phyloP scores from a whole-genome alignment of 2,113 vertebrate genomes.

The Otis tarda region DNA sequence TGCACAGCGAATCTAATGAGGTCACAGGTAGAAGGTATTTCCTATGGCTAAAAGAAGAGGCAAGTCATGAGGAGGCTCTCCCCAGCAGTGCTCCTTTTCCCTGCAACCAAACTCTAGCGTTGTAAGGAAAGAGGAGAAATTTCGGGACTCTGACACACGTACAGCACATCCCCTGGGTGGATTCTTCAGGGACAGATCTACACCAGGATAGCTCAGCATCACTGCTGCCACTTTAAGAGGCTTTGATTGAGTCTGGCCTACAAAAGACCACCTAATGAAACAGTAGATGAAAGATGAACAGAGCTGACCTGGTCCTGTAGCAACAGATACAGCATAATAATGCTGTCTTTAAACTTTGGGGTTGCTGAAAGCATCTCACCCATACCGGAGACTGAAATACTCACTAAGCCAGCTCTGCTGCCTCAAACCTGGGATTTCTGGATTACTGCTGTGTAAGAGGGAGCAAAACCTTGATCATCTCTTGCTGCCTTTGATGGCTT shows the following conservation, averaged over 20 bases:
- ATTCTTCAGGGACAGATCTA: not conserved
- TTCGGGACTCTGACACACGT: not conserved
- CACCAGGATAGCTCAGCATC: not conserved
- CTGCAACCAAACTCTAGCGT: not conserved
- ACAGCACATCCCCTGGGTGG: not conserved
- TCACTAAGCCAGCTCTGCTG: not conserved
- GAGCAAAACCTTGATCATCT: not conserved
- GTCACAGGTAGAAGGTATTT: not conserved
- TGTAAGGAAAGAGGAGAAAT: not conserved
- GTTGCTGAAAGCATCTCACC: not conserved
- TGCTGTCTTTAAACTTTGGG: not conserved
- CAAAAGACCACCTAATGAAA: constrained; percentile 26
- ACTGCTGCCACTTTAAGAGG: not conserved
- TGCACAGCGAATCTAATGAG: not conserved
- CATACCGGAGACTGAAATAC: not conserved
- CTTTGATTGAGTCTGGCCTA: not conserved
- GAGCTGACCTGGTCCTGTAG: constrained; percentile 1
- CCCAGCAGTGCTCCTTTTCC: not conserved
- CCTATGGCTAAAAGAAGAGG: not conserved
- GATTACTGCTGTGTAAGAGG: not conserved
- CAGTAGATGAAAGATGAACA: constrained; percentile 32
- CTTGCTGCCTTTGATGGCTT: not conserved
- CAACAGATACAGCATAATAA: constrained; percentile 16
- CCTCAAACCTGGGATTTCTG: not conserved
- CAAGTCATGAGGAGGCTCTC: not conserved